Evolutionary conservation across 2,888 invertebrate genomes (phyloP), one percentile per base, ranked within the genome.

Genomic region (Mermis nigrescens): DNA sequence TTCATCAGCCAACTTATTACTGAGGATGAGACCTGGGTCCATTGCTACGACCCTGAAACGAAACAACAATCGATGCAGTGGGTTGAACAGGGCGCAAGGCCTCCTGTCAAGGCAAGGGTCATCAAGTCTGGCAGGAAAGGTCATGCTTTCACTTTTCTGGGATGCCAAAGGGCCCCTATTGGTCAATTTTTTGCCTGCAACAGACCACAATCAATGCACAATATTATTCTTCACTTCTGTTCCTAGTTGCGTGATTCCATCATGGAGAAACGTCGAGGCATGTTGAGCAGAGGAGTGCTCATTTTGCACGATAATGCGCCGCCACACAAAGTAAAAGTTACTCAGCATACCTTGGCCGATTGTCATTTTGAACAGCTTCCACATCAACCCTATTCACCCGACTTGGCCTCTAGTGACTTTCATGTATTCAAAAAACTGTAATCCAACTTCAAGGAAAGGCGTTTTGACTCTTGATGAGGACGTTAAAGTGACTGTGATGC

Each of bases 261-360:
- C 38, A 38, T 12, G 19, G 38, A 19, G 38, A 38, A 38, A 38
- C 7, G 38, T 12, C 7, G 57, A 12, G 27, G 26, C 12, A 15
- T 57, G 1, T 1, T n/a, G 32, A 31, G 48, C 52, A 57, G 45
- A 28, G 55, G 54, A 38, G 3, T 52, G 0, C n/a, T 63, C 4
- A 56, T 60, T 31, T 60, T 57, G 28, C 51, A 57, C 26, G 55
- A 63, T 53, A 60, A 63, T 56, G 57, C 59, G 2, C 51, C 55
- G 0, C 28, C 38, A 28, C 61, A 62, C 60, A 62, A 22, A 7
- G 38, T 22, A 24, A 51, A 22, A 22, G 51, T 51, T 51, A 22
- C 51, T 15, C 57, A 46, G 53, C 56, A 29, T 4, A 46, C 15
- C 59, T 46, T n/a, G 29, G 58, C 53, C 28, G 58, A 31, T 27